Evolutionary conservation across 2,888 invertebrate genomes (phyloP).

Genomic region (Phortica magna): DNA sequence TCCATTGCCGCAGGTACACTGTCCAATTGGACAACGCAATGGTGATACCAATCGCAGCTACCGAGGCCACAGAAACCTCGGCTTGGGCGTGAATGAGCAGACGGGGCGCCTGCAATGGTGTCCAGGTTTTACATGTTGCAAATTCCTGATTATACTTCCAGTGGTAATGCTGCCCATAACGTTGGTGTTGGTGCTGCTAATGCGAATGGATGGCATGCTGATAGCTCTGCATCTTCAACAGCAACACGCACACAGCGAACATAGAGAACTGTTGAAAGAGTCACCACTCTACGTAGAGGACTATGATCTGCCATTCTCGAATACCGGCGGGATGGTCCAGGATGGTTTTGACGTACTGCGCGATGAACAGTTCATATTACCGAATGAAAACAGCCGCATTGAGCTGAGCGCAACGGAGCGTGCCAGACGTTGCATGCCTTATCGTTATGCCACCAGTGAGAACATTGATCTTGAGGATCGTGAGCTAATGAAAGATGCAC

Average conservation of each 20-base stretch:
- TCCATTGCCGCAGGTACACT: constrained; percentile 64
- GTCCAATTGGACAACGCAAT: constrained; percentile 32
- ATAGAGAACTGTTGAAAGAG: constrained; percentile 28
- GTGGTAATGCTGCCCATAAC: constrained; percentile 76
- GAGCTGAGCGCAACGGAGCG: constrained; percentile 57
- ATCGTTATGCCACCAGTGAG: constrained; percentile 69
- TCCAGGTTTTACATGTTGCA: constrained; percentile 77
- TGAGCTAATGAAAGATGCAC: constrained; percentile 81
- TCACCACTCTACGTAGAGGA: constrained; percentile 52
- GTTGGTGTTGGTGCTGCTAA: constrained; percentile 71
- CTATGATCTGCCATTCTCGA: constrained; percentile 54
- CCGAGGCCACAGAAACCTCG: constrained; percentile 56
- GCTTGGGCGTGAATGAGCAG: constrained; percentile 74
- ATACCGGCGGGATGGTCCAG: constrained; percentile 51
- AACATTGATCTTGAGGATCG: constrained; percentile 80
- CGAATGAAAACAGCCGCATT: constrained; percentile 35
- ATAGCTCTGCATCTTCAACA: constrained; percentile 68
- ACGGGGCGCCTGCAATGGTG: constrained; percentile 78
- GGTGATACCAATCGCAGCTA: constrained; percentile 18
- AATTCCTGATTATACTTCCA: constrained; percentile 76
- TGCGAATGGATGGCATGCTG: constrained; percentile 75
- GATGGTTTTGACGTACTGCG: constrained; percentile 55
- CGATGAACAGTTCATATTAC: constrained; percentile 58
- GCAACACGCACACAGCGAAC: constrained; percentile 41
- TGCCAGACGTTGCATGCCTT: constrained; percentile 68